A percentile compares a stretch with the other conserved stretches of the same genome.
These are phyloP conservation scores for Microdon myrmicae DNA, from an alignment of 2,888 invertebrate genomes.

Conservation along the genomic window DNA sequence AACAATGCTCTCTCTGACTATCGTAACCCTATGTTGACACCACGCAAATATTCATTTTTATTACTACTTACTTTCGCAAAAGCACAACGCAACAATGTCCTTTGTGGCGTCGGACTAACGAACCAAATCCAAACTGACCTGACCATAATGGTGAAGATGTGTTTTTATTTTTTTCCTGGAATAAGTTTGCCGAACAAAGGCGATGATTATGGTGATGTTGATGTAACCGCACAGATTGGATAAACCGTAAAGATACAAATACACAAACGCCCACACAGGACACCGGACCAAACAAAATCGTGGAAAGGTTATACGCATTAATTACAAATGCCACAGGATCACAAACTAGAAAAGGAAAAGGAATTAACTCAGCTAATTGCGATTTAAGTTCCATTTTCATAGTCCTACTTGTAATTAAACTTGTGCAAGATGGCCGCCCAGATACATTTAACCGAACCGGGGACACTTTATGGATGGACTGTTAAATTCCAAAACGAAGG, in stretches of 20 bases:
- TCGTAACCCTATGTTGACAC: slow-evolving; percentile 44
- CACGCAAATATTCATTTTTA: slow-evolving; percentile 44
- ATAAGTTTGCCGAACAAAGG: slow-evolving; percentile 4
- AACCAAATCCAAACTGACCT: slow-evolving; percentile 9
- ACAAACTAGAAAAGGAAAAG: slow-evolving; percentile 42
- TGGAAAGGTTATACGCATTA: slow-evolving; percentile 34
- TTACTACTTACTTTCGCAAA: slow-evolving; percentile 41
- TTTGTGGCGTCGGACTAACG: slow-evolving; percentile 17
- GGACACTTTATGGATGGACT: slow-evolving; percentile 16
- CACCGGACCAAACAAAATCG: too few relatives aligned
- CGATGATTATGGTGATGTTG: slow-evolving; percentile 24
- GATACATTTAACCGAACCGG: too few relatives aligned
- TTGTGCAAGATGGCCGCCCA: slow-evolving; percentile 23
- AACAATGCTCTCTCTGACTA: too few relatives aligned
- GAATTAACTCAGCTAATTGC: slow-evolving; percentile 48
- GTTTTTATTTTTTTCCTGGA: not conserved
- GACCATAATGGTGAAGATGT: slow-evolving; percentile 30
- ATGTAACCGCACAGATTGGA: slow-evolving; percentile 39
- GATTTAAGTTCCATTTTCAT: slow-evolving; percentile 42
- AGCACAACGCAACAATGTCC: slow-evolving; percentile 28
- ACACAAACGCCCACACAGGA: not conserved
- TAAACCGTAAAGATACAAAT: slow-evolving; percentile 8
- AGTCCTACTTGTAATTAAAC: slow-evolving; percentile 32
- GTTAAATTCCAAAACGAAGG: slow-evolving; percentile 28
- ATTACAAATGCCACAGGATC: slow-evolving; percentile 45